These are phyloP conservation scores for Avahi laniger DNA, from an alignment of 2,797 vertebrate genomes.

Conservation along the genomic window DNA sequence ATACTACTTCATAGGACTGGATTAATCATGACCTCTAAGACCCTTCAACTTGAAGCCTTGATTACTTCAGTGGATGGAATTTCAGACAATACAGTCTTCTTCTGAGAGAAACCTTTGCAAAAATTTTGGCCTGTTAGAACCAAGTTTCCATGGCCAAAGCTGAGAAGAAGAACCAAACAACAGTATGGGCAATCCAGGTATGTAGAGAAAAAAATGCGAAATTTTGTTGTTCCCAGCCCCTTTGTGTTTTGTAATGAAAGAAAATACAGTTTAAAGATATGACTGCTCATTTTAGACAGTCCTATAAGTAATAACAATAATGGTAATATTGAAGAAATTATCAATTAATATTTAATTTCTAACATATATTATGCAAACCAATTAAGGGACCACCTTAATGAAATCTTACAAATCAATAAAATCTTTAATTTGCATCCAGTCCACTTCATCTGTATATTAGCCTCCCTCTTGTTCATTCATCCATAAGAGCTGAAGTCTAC, in stretches of 20 bases:
- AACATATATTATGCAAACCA: background rate
- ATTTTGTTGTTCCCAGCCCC: background rate
- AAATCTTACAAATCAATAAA: background rate
- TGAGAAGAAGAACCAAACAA: constrained; percentile 12
- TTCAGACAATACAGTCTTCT: background rate
- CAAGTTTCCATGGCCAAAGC: constrained; percentile 1
- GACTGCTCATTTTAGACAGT: background rate
- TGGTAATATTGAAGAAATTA: constrained; percentile 13
- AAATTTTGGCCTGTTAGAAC: background rate
- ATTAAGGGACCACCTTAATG: background rate
- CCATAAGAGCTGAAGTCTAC: background rate
- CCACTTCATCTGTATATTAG: background rate
- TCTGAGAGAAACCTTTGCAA: background rate
- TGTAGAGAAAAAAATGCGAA: background rate
- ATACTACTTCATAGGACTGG: background rate
- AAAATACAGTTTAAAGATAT: background rate
- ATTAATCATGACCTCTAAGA: background rate
- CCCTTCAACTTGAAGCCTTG: background rate
- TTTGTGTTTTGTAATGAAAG: background rate
- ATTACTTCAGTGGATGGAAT: background rate
- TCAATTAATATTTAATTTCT: constrained; percentile 9
- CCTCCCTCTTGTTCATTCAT: background rate
- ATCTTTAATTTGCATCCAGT: background rate
- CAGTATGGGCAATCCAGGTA: background rate
- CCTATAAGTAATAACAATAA: background rate